Evolutionary conservation across 2,113 vertebrate genomes (phyloP).

Genomic region (Hippocampus comes): DNA sequence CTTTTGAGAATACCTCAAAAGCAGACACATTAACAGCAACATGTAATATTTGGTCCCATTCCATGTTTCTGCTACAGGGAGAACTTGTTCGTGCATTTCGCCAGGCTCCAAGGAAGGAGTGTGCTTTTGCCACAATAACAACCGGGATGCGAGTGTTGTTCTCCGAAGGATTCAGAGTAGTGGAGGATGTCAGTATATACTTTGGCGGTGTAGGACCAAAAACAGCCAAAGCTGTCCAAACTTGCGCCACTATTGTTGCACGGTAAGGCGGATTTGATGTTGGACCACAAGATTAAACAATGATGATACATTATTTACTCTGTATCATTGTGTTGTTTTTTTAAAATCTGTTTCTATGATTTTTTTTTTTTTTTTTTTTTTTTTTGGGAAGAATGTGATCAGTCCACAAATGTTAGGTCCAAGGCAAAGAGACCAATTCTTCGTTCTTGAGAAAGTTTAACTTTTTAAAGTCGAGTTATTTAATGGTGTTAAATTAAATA

Average conservation of each 20-base stretch:
- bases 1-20: background rate
- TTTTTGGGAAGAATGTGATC: background rate
- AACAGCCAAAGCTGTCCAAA: conserved; percentile 63
- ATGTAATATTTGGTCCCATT: background rate
- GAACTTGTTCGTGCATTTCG: conserved; percentile 82
- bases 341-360: background rate
- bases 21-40: background rate
- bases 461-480: background rate
- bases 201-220: conserved; percentile 77
- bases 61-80: conserved; percentile 64
- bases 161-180: conserved; percentile 66
- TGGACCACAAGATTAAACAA: background rate
- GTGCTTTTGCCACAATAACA: conserved; percentile 76
- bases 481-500: background rate
- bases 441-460: background rate
- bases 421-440: background rate
- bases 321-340: background rate
- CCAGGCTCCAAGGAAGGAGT: conserved; percentile 81
- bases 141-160: conserved; percentile 83
- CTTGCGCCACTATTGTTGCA: conserved; percentile 66
- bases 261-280: conserved; percentile 58
- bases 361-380: no score
- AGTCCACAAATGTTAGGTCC: background rate
- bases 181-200: conserved; percentile 78
- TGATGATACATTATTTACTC: background rate